Conservation (phyloP, 2,797 vertebrate species). For the Psittacula echo region DNA sequence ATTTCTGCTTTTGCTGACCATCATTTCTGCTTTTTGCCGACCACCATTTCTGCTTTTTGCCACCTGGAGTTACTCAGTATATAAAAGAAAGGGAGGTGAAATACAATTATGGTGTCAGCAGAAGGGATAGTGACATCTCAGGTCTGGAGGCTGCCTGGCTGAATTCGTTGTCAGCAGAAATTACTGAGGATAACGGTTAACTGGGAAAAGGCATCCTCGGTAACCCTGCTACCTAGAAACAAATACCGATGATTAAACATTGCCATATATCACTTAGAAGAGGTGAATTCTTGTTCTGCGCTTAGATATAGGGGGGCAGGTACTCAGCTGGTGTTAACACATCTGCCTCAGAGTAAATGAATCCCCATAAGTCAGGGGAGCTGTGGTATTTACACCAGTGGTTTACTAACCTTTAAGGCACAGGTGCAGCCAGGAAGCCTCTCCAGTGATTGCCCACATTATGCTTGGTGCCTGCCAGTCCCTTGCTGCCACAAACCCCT, state of each 20-base stretch:
- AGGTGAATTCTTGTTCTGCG: not conserved
- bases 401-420: not conserved
- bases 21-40: not conserved
- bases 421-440: not conserved
- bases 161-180: not conserved
- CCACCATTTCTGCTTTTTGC: not conserved
- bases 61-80: rapidly evolving
- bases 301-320: not conserved
- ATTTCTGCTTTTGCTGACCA: too few species aligned
- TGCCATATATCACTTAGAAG: not conserved
- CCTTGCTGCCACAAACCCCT: not conserved
- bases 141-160: not conserved
- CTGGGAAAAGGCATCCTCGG: not conserved
- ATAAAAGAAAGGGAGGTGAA: not conserved
- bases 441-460: not conserved
- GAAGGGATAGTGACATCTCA: not conserved
- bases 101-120: not conserved
- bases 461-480: not conserved
- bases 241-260: not conserved
- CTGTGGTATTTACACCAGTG: not conserved
- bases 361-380: not conserved
- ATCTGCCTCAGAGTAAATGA: not conserved
- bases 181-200: not conserved
- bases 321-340: not conserved
- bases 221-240: not conserved